Evolutionary conservation across 2,113 vertebrate species (phyloP), one percentile per base, ranked within the genome.

Genomic region (Cercopithecus mona): DNA sequence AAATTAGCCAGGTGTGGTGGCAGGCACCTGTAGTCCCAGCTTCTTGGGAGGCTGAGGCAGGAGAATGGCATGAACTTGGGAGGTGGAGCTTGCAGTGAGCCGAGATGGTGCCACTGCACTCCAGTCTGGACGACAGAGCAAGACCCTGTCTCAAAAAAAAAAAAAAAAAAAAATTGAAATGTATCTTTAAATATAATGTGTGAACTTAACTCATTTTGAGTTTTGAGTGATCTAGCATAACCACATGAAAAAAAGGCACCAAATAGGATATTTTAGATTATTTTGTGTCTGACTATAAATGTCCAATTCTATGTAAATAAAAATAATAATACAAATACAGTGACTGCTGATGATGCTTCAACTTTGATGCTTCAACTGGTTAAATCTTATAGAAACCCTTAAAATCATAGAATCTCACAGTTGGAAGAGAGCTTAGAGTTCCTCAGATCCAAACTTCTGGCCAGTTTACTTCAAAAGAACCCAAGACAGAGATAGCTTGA

Each of bases 151-250:
- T 50, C 48, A 50, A 50, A 50, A 50, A 50, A 50, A 50, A 50
- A 45, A 45, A 45, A 48, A 50, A 50, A 50, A 50, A 48, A 48
- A 48, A 48, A 50, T 50, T 64, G 27, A 64, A 30, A 14, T 64
- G 6, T 14, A 64, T 64, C 61, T 64, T 64, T 64, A 64, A 64
- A 64, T 64, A 64, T 45, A 59, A 8, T 66, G 8, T 89, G 20
- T 61, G 50, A 79, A 80, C 35, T 80, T 95, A 80, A 86, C 79
- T 35, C 52, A 87, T 92, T 81, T 78, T 94, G 79, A 64, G 17
- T 72, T 86, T 89, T 86, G 87, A 80, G 17, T 90, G n/a, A 79
- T 55, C 7, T 68, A 61, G 38, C 61, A 88, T 88, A 59, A 68
- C 23, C 27, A 11, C 55, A n/a, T 73, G 73, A 86, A 89, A 95